Conservation (phyloP, 2,113 vertebrate species). For the Gasterosteus nipponicus region DNA sequence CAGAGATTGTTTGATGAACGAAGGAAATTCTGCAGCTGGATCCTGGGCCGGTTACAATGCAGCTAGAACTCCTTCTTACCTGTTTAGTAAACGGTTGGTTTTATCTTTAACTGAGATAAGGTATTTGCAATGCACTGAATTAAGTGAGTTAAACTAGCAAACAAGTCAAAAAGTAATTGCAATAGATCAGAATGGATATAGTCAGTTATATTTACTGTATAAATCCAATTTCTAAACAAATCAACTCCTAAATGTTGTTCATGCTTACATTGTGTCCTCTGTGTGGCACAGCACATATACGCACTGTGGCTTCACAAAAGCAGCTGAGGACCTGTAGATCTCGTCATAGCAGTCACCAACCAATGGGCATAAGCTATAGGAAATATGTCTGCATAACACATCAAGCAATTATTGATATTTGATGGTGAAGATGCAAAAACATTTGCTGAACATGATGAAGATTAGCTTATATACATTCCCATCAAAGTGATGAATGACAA, state of each 20-base stretch:
- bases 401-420: neutral
- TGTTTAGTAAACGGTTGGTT: neutral
- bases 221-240: neutral
- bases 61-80: neutral
- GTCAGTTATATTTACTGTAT: neutral
- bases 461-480: neutral
- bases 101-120: neutral
- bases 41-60: neutral
- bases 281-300: neutral
- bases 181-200: too few relatives aligned
- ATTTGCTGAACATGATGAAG: neutral
- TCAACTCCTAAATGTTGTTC: neutral
- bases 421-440: neutral
- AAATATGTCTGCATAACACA: neutral
- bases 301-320: neutral
- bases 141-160: neutral
- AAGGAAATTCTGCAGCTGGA: neutral
- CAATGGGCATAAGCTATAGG: neutral
- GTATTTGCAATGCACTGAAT: neutral
- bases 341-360: neutral
- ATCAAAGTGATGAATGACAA: neutral
- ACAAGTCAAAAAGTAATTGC: neutral
- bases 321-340: constrained; percentile 2
- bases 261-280: neutral
- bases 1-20: neutral